phyloP scores from a whole-genome alignment of 2,797 vertebrate genomes.

The Tangara arthus region DNA sequence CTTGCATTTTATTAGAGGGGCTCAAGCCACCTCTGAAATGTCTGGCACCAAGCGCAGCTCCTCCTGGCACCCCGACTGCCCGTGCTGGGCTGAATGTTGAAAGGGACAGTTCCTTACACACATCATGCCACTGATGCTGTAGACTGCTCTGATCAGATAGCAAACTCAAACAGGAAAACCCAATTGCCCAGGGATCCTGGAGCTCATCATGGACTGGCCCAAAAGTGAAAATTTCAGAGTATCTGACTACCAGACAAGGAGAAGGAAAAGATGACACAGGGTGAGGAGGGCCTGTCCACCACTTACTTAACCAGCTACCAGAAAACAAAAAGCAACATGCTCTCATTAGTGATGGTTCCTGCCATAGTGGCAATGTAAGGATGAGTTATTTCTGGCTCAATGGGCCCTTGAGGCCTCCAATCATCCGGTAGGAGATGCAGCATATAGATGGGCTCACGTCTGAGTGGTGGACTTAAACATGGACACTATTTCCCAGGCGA shows the following conservation, averaged over 20 bases:
- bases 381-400: not conserved
- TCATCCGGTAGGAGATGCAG: not conserved
- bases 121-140: not conserved
- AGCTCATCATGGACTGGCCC: not conserved
- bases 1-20: not conserved
- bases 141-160: fast-evolving
- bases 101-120: not conserved
- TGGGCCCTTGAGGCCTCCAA: fast-evolving
- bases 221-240: not conserved
- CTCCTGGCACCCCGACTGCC: not conserved
- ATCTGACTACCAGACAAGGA: not conserved
- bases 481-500: not conserved
- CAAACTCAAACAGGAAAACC: not conserved
- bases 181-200: not conserved
- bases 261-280: not conserved
- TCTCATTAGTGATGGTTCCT: not conserved
- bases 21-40: not conserved
- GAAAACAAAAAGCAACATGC: not conserved
- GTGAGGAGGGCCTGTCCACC: fast-evolving
- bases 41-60: not conserved
- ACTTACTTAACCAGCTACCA: not conserved
- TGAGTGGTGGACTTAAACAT: not conserved
- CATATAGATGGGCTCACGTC: fast-evolving
- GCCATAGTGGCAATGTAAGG: not conserved
- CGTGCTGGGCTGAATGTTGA: not conserved